phyloP scores from a whole-genome alignment of 2,113 vertebrate genomes.

The Vulpes ferrilata region DNA sequence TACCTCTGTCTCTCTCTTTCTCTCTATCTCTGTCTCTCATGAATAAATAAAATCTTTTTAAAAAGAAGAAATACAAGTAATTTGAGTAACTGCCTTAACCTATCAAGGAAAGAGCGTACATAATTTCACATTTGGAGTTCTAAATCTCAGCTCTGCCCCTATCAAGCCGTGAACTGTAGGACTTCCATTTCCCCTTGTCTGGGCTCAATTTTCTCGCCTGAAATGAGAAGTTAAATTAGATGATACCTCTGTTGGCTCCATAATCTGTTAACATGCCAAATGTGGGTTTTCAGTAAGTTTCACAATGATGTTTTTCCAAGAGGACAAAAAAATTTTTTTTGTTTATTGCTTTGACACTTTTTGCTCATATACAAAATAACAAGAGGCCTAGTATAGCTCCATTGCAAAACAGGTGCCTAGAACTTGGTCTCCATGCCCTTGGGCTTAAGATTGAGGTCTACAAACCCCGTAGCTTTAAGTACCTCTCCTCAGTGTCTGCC shows the following conservation, averaged over 20 bases:
- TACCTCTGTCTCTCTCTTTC: too few species aligned
- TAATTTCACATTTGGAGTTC: neutral
- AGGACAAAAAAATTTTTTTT: neutral
- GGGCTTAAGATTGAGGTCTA: neutral
- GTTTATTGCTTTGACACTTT: neutral
- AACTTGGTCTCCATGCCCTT: neutral
- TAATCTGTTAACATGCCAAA: neutral
- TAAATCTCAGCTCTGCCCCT: too few species aligned
- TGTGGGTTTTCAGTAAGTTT: neutral
- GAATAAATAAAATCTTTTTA: too few species aligned
- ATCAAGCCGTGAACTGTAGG: neutral
- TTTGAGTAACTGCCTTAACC: neutral
- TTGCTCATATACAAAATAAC: neutral
- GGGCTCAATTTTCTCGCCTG: neutral
- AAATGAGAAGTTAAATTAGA: neutral
- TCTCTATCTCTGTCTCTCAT: too few species aligned
- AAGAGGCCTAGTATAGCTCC: neutral
- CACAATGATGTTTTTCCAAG: constrained; percentile 13
- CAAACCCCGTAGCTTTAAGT: neutral
- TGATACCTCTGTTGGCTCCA: neutral
- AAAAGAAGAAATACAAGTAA: neutral
- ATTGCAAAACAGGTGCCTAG: neutral
- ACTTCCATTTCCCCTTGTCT: neutral
- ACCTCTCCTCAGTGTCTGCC: neutral
- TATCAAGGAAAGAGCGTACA: neutral